Evolutionary conservation across 2,113 vertebrate species (phyloP), one percentile per base, ranked within the genome.

Genomic region (Aplodontia rufa): DNA sequence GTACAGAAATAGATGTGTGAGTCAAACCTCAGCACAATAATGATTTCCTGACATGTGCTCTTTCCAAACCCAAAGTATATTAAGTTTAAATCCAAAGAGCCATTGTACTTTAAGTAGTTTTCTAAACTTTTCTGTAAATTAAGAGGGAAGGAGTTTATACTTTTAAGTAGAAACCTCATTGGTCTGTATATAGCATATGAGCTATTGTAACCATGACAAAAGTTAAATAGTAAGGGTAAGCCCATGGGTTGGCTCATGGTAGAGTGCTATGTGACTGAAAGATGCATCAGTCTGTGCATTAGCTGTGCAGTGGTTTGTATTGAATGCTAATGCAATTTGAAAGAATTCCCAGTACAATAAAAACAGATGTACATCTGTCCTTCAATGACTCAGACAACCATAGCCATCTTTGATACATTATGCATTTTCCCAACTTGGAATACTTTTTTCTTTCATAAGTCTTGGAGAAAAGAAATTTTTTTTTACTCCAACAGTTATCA

Each of bases 1-100:
- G 94, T 94, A 90, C 95, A 97, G 86, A 97, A 97, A 97, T 97
- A 97, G 97, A 96, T 60, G 74, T 93, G 87, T 97, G 97, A 97
- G 96, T 97, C 97, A 97, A 96, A 95, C 78, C 83, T 96, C 89
- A 75, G 62, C 62, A 86, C 32, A 51, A 55, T 64, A 93, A 94
- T 82, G 75, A 96, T 83, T 97, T 96, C 93, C 94, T 97, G 97
- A 97, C 93, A 96, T 82, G 88, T 47, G 45, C 62, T 76, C 89
- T 96, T 90, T 97, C 95, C 60, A 93, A 95, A 93, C 62, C 92
- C 74, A 86, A 94, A 95, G 92, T 91, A 93, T 62, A 89, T 90
- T 89, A 86, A 96, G n/a, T 96, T 97, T 97, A 93, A 96, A 95
- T 85, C 47, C 82, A 81, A 92, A 85, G 75, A 97, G 40, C 89